Conservation (phyloP, 2,888 invertebrate genomes). For the Eupithecia tripunctaria region DNA sequence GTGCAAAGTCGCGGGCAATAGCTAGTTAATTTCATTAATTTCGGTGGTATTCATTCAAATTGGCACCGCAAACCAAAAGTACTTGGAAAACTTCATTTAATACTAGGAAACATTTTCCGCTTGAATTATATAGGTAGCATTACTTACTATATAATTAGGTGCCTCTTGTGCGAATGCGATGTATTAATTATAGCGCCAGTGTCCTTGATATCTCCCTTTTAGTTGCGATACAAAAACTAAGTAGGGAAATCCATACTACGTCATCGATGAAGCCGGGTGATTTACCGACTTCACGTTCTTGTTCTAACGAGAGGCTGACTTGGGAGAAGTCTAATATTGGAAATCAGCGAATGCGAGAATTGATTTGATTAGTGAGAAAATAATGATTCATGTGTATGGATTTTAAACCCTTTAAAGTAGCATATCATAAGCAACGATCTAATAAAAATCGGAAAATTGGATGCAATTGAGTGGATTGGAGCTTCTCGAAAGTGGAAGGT, state of each 20-base stretch:
- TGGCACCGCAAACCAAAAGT: not conserved
- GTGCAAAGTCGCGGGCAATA: no score
- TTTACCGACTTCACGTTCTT: not conserved
- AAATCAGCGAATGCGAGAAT: not conserved
- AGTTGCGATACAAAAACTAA: slow-evolving; percentile 22
- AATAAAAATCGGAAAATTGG: no score
- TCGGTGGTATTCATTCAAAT: not conserved
- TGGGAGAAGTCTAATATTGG: not conserved
- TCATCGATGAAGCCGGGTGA: slow-evolving; percentile 1
- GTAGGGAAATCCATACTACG: slow-evolving; percentile 18
- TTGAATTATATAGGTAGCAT: not conserved
- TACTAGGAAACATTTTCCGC: not conserved
- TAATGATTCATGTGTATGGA: not conserved
- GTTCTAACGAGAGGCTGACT: not conserved
- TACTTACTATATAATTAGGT: not conserved
- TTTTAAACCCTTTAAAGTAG: not conserved
- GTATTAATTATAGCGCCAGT: not conserved
- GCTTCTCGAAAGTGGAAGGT: no score
- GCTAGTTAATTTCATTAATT: no score
- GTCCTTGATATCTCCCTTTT: slow-evolving; percentile 13
- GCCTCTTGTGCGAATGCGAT: not conserved
- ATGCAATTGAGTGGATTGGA: no score
- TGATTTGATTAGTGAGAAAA: not conserved
- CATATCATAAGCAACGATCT: no score
- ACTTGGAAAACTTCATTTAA: not conserved